Percentiles rank a stretch among this genome's conserved stretches.
Evolutionary conservation across 2,888 invertebrate genomes (phyloP).

Genomic region (Drosophila multiciliata): DNA sequence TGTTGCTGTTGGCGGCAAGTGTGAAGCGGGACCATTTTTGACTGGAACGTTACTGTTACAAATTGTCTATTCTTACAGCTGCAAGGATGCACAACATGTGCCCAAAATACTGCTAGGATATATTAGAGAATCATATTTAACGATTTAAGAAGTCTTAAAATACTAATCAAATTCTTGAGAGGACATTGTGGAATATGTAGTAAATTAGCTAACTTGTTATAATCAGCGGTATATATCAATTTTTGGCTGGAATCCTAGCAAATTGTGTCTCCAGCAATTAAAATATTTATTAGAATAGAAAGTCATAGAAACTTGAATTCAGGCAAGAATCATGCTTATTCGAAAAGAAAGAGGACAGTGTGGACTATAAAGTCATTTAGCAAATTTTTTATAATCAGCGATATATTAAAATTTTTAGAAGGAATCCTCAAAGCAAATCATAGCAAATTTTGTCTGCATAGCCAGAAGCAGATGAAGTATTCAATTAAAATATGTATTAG

Average conservation of each 20-base stretch:
- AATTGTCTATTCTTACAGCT: slow-evolving; percentile 59
- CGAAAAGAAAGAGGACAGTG: too few relatives aligned
- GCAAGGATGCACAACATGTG: slow-evolving; percentile 10
- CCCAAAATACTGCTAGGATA: background rate
- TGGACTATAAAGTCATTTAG: too few relatives aligned
- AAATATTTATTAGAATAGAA: background rate
- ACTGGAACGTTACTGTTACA: slow-evolving; percentile 31
- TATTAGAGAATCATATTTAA: background rate
- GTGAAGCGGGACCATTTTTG: slow-evolving; percentile 43
- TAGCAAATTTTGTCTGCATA: background rate
- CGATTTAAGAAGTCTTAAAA: background rate
- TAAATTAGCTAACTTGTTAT: background rate
- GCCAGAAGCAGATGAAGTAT: background rate
- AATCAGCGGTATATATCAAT: too few relatives aligned
- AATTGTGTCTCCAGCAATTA: background rate
- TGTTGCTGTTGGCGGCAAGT: slow-evolving; percentile 43
- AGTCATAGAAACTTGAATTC: background rate
- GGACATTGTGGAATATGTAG: background rate
- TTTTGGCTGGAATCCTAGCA: background rate
- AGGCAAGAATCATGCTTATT: background rate
- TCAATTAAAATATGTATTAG: background rate
- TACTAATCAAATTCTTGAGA: background rate
- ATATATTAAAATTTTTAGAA: too few relatives aligned
- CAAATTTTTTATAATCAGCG: too few relatives aligned
- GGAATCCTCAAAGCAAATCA: background rate